Evolutionary conservation across 2,113 vertebrate genomes (phyloP).

Genomic region (Carassius auratus): DNA sequence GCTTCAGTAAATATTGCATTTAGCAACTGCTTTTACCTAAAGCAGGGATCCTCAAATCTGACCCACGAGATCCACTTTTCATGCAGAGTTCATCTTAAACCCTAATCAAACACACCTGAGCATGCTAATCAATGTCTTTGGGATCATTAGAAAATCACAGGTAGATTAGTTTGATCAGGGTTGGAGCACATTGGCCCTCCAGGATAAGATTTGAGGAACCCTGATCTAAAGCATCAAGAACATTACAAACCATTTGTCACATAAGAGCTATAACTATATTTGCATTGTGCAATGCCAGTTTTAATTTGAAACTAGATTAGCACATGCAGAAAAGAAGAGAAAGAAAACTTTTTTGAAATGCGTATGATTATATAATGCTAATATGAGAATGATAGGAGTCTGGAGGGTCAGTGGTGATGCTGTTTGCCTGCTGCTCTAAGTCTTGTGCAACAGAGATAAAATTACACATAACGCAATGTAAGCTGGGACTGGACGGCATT

Average conservation of each 20-base stretch:
- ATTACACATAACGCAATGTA: neutral
- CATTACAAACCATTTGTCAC: no score
- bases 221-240: no score
- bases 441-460: neutral
- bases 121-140: no score
- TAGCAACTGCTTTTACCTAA: neutral
- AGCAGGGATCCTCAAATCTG: neutral
- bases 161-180: no score
- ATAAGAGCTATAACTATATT: neutral
- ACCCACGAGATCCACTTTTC: no score
- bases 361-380: neutral
- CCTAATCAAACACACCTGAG: no score
- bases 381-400: no score
- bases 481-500: neutral
- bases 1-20: neutral
- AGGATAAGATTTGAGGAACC: no score
- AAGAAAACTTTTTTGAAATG: neutral
- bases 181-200: no score
- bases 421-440: neutral
- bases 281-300: neutral
- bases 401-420: neutral
- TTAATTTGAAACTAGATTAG: neutral
- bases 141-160: no score
- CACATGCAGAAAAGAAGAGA: neutral
- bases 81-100: no score